Conservation (phyloP, 2,888 invertebrate species). For the Acleris cristana region DNA sequence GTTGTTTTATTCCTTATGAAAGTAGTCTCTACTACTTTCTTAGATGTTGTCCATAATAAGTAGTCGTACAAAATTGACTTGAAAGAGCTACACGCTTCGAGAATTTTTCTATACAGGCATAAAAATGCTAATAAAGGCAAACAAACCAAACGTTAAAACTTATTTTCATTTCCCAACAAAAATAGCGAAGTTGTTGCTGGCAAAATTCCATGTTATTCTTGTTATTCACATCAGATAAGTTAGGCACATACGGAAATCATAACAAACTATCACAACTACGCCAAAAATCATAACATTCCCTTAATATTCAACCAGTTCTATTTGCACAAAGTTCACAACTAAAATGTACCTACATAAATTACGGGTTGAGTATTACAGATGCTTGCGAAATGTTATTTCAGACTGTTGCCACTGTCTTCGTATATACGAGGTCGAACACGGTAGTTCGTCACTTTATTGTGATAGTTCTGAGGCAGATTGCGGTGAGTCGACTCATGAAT, state of each 20-base stretch:
- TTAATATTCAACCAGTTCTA: constrained; percentile 16
- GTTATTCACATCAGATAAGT: no score
- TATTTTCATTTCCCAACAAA: no score
- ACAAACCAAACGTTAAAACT: no score
- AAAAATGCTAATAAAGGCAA: no score
- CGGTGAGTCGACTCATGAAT: not conserved
- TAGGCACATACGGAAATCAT: no score
- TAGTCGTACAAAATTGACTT: no score
- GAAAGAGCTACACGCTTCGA: no score
- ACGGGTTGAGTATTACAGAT: not conserved
- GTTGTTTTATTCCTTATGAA: constrained; percentile 19
- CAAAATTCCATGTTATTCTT: no score
- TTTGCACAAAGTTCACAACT: constrained; percentile 20
- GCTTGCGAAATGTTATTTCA: constrained; percentile 21
- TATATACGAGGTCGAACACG: constrained; percentile 15
- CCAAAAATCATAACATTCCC: not conserved
- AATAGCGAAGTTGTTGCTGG: no score
- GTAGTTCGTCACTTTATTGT: constrained; percentile 5
- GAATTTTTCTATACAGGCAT: no score
- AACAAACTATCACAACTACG: not conserved
- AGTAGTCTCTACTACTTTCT: not conserved
- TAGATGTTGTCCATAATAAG: not conserved
- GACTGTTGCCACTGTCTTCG: constrained; percentile 20
- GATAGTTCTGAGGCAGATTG: not conserved
- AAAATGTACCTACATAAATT: constrained; percentile 12